Evolutionary conservation across 2,113 vertebrate genomes (phyloP).

Genomic region (Burhinus bistriatus): DNA sequence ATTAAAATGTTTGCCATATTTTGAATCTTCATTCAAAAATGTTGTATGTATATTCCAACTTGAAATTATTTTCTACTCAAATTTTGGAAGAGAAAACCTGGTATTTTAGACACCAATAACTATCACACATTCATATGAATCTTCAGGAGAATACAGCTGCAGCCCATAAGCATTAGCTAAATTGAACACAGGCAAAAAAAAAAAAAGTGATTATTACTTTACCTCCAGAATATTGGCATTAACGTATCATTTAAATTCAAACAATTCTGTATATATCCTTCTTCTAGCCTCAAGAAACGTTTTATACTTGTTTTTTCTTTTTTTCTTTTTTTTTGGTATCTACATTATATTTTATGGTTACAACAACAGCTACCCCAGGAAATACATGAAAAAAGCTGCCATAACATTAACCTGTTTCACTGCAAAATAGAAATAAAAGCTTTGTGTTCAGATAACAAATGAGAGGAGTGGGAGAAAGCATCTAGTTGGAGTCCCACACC

Average conservation of each 20-base stretch:
- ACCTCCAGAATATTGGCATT: neutral
- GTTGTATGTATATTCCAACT: neutral
- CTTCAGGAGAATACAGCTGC: neutral
- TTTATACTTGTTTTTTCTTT: neutral
- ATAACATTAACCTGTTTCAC: neutral
- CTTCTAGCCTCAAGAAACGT: neutral
- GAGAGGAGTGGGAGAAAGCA: accelerated
- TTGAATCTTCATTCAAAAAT: neutral
- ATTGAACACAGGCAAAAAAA: neutral
- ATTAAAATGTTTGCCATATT: neutral
- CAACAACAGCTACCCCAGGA: neutral
- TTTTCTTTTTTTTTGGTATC: neutral
- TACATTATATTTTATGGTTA: neutral
- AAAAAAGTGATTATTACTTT: neutral
- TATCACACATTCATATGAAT: neutral
- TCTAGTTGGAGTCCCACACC: neutral
- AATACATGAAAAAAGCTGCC: neutral
- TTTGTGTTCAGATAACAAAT: neutral
- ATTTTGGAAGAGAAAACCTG: neutral
- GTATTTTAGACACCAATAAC: neutral
- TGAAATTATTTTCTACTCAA: neutral
- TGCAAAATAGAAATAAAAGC: neutral
- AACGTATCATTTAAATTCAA: neutral
- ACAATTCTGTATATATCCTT: neutral
- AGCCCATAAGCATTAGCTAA: neutral